Base-by-base conservation (phyloP, 1,140 invertebrate genomes). In the Drosophila paulistorum region DNA sequence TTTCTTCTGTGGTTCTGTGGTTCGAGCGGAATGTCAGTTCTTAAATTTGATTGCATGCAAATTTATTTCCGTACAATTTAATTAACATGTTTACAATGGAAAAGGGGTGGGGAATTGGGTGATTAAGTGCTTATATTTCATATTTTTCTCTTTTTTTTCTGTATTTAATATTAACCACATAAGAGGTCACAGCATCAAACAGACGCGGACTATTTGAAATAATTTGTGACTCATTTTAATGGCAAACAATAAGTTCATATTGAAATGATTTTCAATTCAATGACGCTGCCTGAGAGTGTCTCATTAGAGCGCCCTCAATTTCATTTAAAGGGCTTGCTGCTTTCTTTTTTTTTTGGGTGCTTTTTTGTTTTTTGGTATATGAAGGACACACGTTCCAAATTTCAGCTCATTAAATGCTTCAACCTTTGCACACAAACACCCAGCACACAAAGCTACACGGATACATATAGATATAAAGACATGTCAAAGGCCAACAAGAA, bases 341-440 rank as follows among this genome's bases (percentile, higher is more conserved):
- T 57, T 57, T 57, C 23, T 26, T 57, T 26, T 20, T 33, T 57
- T 55, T 23, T 55, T 23, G n/a, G 9, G 17, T 11, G 4, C 10
- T 33, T 57, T 57, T 33, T 57, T n/a, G 10, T 55, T 55, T 55
- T 7, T 54, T 41, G 57, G 59, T 55, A 71, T 17, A 59, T 37
- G 71, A 65, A 82, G 79, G 82, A 72, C 83, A 85, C 75, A 76
- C 65, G 81, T 70, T 82, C 64, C 74, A 71, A 87, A 82, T 87
- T 85, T 78, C 51, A 82, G 82, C 82, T 85, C 82, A 85, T 85
- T 85, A 85, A 87, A 82, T 82, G 77, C 75, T 86, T 76, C 79
- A 85, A 85, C 82, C 81, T 86, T 86, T 72, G 81, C 71, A 51
- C 7, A 57, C 42, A 65, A 23, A 63, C 61, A 17, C 41, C 61